These are phyloP conservation scores for Dinocampus coccinellae DNA, from an alignment of 2,888 invertebrate species.

Conservation along the genomic window DNA sequence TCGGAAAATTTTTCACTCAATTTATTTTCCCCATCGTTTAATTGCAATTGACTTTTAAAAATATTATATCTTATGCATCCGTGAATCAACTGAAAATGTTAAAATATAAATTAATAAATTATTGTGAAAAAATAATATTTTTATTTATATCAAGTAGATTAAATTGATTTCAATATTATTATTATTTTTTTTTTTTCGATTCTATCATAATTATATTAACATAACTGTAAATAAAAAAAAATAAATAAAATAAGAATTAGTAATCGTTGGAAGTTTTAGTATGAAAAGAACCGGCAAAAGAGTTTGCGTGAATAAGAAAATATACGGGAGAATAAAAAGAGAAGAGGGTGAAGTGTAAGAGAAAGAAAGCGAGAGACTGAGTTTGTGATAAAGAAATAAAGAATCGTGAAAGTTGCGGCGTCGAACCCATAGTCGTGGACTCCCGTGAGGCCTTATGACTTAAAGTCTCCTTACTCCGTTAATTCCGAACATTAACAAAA, in stretches of 20 bases:
- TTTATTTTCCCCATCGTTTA: constrained; percentile 38
- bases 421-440: constrained; percentile 57
- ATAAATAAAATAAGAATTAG: too few species aligned
- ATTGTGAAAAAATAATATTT: too few species aligned
- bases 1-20: constrained; percentile 60
- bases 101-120: too few species aligned
- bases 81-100: background rate
- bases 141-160: background rate
- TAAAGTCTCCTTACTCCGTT: constrained; percentile 70
- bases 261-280: too few species aligned
- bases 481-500: constrained; percentile 70
- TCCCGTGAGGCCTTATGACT: constrained; percentile 68
- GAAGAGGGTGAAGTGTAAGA: background rate
- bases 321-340: background rate
- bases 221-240: too few species aligned
- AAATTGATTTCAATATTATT: background rate
- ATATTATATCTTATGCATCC: background rate
- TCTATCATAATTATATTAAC: too few species aligned
- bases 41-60: constrained; percentile 6
- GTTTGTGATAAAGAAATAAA: constrained; percentile 69
- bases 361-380: constrained; percentile 3
- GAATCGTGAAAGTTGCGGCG: constrained; percentile 68
- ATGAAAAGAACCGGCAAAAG: too few species aligned
- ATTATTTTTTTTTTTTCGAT: too few species aligned
- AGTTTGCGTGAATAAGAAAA: background rate